These are phyloP conservation scores for Scaptomyza polygonia DNA, from an alignment of 2,888 invertebrate species.

Conservation along the genomic window DNA sequence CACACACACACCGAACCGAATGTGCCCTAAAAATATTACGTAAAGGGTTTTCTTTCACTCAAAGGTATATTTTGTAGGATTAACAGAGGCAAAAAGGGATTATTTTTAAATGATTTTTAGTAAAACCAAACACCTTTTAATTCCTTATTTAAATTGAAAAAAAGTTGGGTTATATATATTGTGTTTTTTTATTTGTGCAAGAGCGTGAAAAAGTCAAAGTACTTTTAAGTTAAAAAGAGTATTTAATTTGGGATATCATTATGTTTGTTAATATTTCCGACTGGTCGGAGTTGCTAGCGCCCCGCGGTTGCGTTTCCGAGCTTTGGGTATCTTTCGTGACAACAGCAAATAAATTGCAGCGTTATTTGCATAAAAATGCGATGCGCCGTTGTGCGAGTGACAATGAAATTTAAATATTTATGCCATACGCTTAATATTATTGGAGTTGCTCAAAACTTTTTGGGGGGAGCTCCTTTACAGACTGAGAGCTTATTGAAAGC, in stretches of 20 bases:
- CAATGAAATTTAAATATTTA: constrained; percentile 80
- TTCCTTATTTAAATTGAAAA: neutral
- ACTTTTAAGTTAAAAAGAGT: constrained; percentile 27
- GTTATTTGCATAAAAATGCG: constrained; percentile 78
- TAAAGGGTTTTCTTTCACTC: neutral
- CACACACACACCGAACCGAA: constrained; percentile 36
- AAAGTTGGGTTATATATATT: too few relatives aligned
- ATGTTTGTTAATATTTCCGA: constrained; percentile 68
- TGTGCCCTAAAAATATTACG: constrained; percentile 23
- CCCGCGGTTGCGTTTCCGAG: constrained; percentile 23
- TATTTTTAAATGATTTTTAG: neutral
- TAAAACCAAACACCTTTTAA: neutral
- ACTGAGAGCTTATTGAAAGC: constrained; percentile 5
- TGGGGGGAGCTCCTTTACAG: constrained; percentile 1
- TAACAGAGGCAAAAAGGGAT: constrained; percentile 1
- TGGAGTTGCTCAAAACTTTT: constrained; percentile 71
- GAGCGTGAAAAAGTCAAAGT: constrained; percentile 1
- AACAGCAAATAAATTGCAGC: constrained; percentile 75
- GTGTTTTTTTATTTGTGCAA: neutral
- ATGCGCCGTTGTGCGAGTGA: constrained; percentile 66
- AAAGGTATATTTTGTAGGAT: neutral
- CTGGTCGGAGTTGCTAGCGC: constrained; percentile 39
- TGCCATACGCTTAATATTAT: constrained; percentile 80
- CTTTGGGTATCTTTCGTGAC: constrained; percentile 65
- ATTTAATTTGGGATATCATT: constrained; percentile 49